Percentiles rank a stretch among this genome's conserved stretches.
phyloP scores from a whole-genome alignment of 64 coral and sea anemone genomes.

The Stylophora pistillata region DNA sequence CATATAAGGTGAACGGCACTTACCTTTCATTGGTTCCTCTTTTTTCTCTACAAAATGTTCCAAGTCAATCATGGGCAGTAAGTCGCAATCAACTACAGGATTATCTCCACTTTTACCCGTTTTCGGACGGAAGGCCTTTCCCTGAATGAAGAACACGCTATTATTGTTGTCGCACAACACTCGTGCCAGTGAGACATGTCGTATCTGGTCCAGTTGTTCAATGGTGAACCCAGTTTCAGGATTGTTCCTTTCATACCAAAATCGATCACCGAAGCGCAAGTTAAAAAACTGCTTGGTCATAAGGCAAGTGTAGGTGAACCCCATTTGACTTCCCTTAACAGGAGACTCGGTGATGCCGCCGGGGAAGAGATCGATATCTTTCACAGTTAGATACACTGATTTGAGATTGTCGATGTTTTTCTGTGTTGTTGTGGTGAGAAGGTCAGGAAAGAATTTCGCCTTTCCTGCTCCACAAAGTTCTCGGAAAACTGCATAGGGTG shows the following conservation, averaged over 20 bases:
- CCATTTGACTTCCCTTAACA: conserved; percentile 1
- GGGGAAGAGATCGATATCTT: conserved; percentile 61
- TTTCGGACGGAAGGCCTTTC: not conserved
- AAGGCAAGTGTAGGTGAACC: conserved; percentile 26
- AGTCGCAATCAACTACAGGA: not conserved
- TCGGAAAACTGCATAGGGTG: conserved; percentile 67
- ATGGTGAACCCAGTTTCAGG: not conserved
- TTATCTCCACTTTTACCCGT: not conserved
- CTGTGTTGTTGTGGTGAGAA: conserved; percentile 45
- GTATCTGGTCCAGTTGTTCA: not conserved
- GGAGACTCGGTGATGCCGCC: not conserved
- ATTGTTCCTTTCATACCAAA: conserved; percentile 22
- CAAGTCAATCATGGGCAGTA: not conserved
- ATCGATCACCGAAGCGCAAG: conserved; percentile 38
- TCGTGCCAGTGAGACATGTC: not conserved
- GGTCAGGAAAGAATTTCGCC: conserved; percentile 58
- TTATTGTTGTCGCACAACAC: conserved; percentile 3
- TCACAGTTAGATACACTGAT: not conserved
- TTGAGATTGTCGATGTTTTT: not conserved
- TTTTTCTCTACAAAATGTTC: not conserved
- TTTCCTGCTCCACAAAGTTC: conserved; percentile 54
- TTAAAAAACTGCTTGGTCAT: conserved; percentile 17
- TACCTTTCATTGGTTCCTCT: no score
- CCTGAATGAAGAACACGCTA: not conserved
- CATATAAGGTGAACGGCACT: no score